phyloP scores from a whole-genome alignment of 2,113 vertebrate species.

The human (Homo sapiens) region DNA sequence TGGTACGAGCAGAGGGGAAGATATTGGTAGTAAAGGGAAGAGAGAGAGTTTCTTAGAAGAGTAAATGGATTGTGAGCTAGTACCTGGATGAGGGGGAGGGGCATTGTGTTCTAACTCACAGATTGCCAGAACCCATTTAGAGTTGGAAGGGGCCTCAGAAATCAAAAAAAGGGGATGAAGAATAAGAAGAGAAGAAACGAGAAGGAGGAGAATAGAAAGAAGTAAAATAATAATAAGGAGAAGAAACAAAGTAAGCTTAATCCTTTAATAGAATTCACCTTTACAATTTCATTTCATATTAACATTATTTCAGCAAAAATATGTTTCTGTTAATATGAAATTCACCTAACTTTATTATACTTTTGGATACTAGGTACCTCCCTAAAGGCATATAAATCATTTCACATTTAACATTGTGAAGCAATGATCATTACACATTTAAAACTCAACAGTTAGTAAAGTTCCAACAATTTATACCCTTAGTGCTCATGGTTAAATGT shows the following conservation, averaged over 20 bases:
- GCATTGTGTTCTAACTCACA: neutral
- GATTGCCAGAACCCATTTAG: neutral
- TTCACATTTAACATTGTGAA: neutral
- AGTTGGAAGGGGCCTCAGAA: neutral
- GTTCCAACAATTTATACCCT: neutral
- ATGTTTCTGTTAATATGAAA: neutral
- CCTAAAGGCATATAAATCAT: neutral
- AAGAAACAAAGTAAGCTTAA: neutral
- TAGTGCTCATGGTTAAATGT: neutral
- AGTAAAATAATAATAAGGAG: neutral
- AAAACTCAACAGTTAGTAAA: neutral
- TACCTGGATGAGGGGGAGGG: neutral
- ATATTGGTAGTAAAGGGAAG: neutral
- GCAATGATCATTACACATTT: neutral
- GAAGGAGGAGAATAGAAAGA: neutral
- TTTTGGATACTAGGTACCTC: neutral
- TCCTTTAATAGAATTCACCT: neutral
- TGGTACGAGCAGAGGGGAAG: neutral
- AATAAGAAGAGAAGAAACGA: neutral
- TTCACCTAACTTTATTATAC: neutral
- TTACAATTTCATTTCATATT: neutral
- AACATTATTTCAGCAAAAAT: neutral
- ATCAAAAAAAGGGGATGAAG: neutral
- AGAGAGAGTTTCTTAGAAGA: neutral
- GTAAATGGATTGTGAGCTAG: neutral